Base-by-base conservation (phyloP, 2,113 vertebrate species). In the Sphaerodactylus townsendi region DNA sequence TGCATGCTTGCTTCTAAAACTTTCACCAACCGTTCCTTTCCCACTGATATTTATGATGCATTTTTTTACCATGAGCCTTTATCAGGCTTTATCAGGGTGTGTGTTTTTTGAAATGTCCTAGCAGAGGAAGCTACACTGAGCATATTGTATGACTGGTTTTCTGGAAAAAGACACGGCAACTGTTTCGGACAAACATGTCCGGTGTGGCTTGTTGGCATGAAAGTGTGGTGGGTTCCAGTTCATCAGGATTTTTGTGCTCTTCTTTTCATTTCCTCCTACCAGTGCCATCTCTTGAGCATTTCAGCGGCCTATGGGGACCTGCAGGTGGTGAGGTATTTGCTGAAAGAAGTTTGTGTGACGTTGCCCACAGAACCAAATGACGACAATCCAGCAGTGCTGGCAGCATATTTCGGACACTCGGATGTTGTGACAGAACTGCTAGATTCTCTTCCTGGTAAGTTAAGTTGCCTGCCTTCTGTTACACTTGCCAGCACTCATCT, bases 321-420 rank as follows among this genome's bases (percentile, higher is more conserved):
- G 35, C 95, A 97, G 81, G 96, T 94, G 0, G 97, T 98, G 62
- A 91, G 90, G 30, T 98, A 97, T 89, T 95, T 99, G 48, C 95
- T 99, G 62, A 95, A 95, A 11, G 96, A 98, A 19, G 97, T 94
- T 0, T 77, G 65, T 6, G 93, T 97, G 77, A 11, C 91, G 28
- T 86, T 98, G 6, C 95, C 97, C 0, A 95, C 92, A 1, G 97
- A 98, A 64, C 98, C 96, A 8, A 96, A 91, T 0, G 95, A 97
- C 35, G 95, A 94, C 87, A 97, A 99, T 71, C 97, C 99, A 0
- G 98, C 97, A 0, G 96, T 99, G 87, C 86, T 98, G 81, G 99
- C 99, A 0, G 97, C 98, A 0, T 96, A 96, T 89, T 96, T 94
- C 17, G 99, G 99, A 33, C 97, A 99, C 75, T 85, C 92, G 8